Base-by-base conservation (phyloP, 1,140 invertebrate species). In the Drosophila virilis region DNA sequence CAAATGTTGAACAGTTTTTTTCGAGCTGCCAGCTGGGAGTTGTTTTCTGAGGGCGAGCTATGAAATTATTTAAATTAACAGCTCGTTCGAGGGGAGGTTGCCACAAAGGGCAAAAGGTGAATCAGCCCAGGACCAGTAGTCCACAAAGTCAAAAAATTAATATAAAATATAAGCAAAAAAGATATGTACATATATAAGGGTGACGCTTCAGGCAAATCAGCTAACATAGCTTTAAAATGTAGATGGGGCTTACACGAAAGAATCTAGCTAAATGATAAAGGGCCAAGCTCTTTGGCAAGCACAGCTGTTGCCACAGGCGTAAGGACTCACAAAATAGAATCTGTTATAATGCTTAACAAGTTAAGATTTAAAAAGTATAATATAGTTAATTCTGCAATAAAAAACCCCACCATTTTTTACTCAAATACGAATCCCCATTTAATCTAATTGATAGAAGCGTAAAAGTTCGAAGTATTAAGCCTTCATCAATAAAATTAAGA, bases 51-150 rank as follows among this genome's bases (percentile, higher is more conserved):
- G 45, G 32, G 46, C 22, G 5, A 38, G 45, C 15, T 4, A 40
- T 67, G 42, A 78, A 82, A 76, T 78, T 76, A 69, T 83, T 76
- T 60, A 75, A 81, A 71, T 81, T 66, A 69, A 67, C 43, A 82
- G 67, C 71, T 82, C 12, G 61, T 70, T 74, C 6, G 1, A 9
- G 43, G 13, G 22, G 54, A 51, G 38, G 66, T 38, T 58, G 12
- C 37, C 15, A 15, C 13, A 46, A n/a, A 35, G 12, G 8, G 10
- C 22, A 15, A 28, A 13, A 17, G 45, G 13, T 61, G 59, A 61
- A 8, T 61, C 45, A 61, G 45, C 33, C 32, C 13, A 6, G 33
- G 13, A 17, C 13, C 13, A 17, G 9, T 17, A 37, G 32, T 54
- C 13, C 13, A 54, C 7, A 37, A 54, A 37, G 13, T 54, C 10